A percentile compares a stretch with the other conserved stretches of the same genome.
phyloP scores from a whole-genome alignment of 2,888 invertebrate genomes.

The Maniola hyperantus region DNA sequence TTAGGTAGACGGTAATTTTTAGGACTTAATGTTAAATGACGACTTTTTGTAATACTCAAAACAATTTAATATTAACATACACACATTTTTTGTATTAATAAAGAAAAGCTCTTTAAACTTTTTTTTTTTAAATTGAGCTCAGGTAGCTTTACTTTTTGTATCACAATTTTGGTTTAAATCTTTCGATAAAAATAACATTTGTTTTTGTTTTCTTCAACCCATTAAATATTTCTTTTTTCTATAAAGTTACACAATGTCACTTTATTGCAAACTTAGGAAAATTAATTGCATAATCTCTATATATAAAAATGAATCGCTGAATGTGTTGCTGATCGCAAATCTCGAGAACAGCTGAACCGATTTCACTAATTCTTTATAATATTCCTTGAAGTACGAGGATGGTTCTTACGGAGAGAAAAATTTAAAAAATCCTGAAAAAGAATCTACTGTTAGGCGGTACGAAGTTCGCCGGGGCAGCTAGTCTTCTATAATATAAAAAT shows the following conservation, averaged over 20 bases:
- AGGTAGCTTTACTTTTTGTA: not conserved
- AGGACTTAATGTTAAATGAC: constrained; percentile 15
- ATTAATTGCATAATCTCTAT: too few species aligned
- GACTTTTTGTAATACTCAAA: constrained; percentile 19
- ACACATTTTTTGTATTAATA: not conserved
- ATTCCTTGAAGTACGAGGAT: too few species aligned
- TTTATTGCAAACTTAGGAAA: not conserved
- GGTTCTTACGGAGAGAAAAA: too few species aligned
- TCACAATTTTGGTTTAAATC: not conserved
- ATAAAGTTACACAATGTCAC: not conserved
- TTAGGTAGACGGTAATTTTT: constrained; percentile 8
- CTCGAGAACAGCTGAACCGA: too few species aligned
- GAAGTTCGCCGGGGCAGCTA: too few species aligned
- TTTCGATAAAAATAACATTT: not conserved
- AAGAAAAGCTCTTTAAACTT: not conserved
- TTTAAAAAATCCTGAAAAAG: too few species aligned
- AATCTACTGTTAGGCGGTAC: too few species aligned
- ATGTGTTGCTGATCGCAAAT: too few species aligned
- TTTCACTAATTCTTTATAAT: too few species aligned
- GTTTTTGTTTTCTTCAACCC: not conserved
- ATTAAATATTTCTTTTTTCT: not conserved
- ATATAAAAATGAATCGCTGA: too few species aligned
- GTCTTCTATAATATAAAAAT: too few species aligned
- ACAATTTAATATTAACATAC: constrained; percentile 9
- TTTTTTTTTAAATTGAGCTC: not conserved